Evolutionary conservation across 2,797 vertebrate genomes (phyloP), one percentile per base, ranked within the genome.

Genomic region (Halcyon badia): DNA sequence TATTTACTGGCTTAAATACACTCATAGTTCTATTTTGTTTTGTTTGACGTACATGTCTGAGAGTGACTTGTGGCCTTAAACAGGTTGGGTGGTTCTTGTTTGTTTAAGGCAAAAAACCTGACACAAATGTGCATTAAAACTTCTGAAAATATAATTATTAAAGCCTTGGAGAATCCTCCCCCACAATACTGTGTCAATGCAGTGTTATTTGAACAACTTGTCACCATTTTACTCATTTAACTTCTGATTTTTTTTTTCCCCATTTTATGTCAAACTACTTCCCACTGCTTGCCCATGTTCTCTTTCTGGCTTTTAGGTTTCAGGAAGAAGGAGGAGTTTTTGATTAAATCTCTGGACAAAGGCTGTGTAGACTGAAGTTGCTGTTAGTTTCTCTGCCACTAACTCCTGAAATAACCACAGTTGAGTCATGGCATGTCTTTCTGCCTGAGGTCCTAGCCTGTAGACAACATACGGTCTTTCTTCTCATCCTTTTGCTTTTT

Each of bases 211-310:
- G 56, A 94, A 88, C 44, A 58, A 52, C 46, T 66, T 56, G 31
- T 56, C 80, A 73, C 33, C 21, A 30, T 93, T 46, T 81, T 69
- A 62, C 62, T 93, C 1, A 46, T 91, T 91, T 83, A 88, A 61
- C 10, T 90, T 89, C 49, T 87, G 58, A 65, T 51, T 94, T 91
- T 71, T 71, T n/a, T 91, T 90, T 93, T 31, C n/a, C 14, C 28
- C 78, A 46, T 91, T 81, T 31, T 46, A 2, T 81, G 60, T 90
- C 77, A 81, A 65, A 79, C 33, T 75, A 35, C 49, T 81, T 96
- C 0, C 1, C 17, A 19, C 31, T 72, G 19, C 73, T 89, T 95
- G 51, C 42, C 56, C 16, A 6, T 46, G 19, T 56, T 88, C 33
- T 83, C 28, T 51, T 95, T 86, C 58, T 84, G 58, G 21, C n/a